A percentile compares a stretch with the other conserved stretches of the same genome.
These are phyloP conservation scores for Macrobrachium rosenbergii DNA, from an alignment of 1,140 invertebrate genomes.

Conservation along the genomic window DNA sequence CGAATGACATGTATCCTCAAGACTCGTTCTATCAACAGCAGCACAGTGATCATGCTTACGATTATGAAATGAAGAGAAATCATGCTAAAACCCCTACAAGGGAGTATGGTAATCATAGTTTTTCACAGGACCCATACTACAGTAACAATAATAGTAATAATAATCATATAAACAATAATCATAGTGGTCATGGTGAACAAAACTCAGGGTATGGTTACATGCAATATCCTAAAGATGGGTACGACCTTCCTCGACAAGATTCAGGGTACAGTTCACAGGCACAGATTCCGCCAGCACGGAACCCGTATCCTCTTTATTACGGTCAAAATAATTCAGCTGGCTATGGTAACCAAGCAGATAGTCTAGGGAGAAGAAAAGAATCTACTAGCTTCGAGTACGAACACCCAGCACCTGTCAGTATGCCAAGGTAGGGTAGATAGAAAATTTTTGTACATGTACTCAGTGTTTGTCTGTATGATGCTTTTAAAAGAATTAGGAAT, in stretches of 20 bases:
- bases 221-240: slow-evolving; percentile 66
- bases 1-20: slow-evolving; percentile 31
- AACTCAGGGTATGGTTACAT: slow-evolving; percentile 68
- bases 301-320: slow-evolving; percentile 64
- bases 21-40: slow-evolving; percentile 49
- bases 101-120: slow-evolving; percentile 58
- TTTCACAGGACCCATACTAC: slow-evolving; percentile 58
- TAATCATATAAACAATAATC: slow-evolving; percentile 62
- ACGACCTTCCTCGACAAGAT: slow-evolving; percentile 66
- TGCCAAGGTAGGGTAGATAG: slow-evolving; percentile 70
- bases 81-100: slow-evolving; percentile 62
- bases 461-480: neutral
- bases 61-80: slow-evolving; percentile 57
- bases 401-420: slow-evolving; percentile 75
- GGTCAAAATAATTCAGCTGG: slow-evolving; percentile 63
- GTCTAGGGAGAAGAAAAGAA: slow-evolving; percentile 73
- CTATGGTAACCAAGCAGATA: slow-evolving; percentile 57
- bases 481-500: neutral
- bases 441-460: neutral
- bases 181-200: slow-evolving; percentile 65
- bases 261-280: slow-evolving; percentile 68
- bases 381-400: slow-evolving; percentile 80
- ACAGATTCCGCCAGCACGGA: slow-evolving; percentile 64
- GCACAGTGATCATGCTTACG: slow-evolving; percentile 30
- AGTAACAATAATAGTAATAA: slow-evolving; percentile 51